A percentile compares a stretch with the other conserved stretches of the same genome.
Conservation (phyloP, 2,797 vertebrate genomes). For the Dendrocincla tyrannina region DNA sequence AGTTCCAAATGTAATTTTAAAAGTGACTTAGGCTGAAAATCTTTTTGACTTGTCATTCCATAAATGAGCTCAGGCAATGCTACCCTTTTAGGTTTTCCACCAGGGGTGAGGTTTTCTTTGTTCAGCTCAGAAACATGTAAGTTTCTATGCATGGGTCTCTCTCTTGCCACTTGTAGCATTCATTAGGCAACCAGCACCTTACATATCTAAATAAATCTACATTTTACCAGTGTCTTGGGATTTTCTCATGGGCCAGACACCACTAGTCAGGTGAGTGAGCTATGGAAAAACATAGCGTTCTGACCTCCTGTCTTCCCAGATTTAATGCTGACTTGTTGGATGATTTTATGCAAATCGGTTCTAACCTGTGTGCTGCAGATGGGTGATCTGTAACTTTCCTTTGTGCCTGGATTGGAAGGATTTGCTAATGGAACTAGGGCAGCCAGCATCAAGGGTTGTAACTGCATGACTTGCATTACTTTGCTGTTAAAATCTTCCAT, state of each 20-base stretch:
- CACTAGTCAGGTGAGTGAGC: neutral
- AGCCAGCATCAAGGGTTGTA: neutral
- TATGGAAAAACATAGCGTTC: neutral
- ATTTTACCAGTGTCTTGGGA: neutral
- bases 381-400: neutral
- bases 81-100: neutral
- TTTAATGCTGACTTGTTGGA: neutral
- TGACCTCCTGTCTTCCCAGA: neutral
- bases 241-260: neutral
- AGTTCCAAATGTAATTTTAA: neutral
- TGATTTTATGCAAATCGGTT: rapidly evolving
- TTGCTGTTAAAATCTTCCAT: neutral
- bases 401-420: neutral
- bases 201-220: neutral
- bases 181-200: neutral
- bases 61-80: neutral
- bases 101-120: neutral
- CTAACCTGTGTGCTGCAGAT: neutral
- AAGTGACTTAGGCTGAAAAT: neutral
- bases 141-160: neutral
- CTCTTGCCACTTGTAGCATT: neutral
- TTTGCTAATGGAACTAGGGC: neutral
- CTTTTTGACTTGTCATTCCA: neutral
- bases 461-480: neutral
- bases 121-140: neutral